phyloP scores from a whole-genome alignment of 2,113 vertebrate species.

The Gallinago undulata region DNA sequence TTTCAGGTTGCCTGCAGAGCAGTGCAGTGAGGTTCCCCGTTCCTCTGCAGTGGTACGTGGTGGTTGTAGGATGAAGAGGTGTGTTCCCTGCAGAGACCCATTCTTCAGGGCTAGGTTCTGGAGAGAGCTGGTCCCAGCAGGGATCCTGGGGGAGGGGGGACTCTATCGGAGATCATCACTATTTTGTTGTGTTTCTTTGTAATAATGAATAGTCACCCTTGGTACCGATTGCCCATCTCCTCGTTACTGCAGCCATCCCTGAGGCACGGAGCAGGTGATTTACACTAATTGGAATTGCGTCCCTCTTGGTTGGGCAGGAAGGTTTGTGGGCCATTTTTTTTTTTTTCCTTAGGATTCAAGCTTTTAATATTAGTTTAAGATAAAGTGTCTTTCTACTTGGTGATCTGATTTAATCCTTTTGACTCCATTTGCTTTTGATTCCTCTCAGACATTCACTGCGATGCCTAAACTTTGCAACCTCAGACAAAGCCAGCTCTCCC shows the following conservation, averaged over 20 bases:
- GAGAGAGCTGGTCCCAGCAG: background rate
- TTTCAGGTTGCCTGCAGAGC: background rate
- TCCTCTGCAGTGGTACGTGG: accelerated
- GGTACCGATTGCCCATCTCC: background rate
- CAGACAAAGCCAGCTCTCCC: background rate
- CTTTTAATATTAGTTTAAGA: background rate
- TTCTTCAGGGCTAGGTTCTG: background rate
- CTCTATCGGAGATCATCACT: background rate
- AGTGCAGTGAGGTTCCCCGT: background rate
- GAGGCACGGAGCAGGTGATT: background rate
- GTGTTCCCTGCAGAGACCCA: background rate
- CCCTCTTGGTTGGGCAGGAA: background rate
- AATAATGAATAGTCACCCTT: background rate
- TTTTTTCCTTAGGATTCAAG: background rate
- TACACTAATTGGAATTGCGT: background rate
- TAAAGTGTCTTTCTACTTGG: background rate
- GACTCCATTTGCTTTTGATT: background rate
- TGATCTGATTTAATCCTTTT: constrained; percentile 1
- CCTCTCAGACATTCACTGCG: background rate
- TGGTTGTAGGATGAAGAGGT: accelerated
- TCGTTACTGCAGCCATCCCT: background rate
- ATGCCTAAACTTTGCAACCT: background rate
- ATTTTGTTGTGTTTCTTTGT: background rate
- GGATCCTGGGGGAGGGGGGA: background rate
- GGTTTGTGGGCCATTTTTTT: background rate